phyloP scores from a whole-genome alignment of 1,140 invertebrate genomes.

The Babylonia areolata region DNA sequence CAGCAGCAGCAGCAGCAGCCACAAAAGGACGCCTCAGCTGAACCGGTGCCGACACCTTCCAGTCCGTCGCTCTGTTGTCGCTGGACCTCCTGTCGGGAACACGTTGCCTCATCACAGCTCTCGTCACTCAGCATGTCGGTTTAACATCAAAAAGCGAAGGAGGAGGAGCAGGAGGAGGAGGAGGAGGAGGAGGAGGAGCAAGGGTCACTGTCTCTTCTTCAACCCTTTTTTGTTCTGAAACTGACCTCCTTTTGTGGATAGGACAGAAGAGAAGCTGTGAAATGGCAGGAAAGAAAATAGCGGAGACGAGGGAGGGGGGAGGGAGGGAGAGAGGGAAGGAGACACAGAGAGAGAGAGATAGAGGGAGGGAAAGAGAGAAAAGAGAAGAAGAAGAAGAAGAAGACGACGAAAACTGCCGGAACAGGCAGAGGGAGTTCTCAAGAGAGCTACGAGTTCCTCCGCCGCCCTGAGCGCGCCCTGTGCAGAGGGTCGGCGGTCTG shows the following conservation, averaged over 20 bases:
- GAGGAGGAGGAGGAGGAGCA: too few species aligned
- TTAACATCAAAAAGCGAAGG: neutral
- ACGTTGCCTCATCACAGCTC: neutral
- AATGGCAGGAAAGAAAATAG: neutral
- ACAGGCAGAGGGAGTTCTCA: neutral
- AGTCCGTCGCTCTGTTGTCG: neutral
- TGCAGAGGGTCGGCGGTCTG: conserved; percentile 6
- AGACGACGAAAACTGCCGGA: neutral
- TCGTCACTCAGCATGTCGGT: neutral
- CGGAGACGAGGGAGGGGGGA: neutral
- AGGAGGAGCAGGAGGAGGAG: too few species aligned
- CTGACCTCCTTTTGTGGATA: neutral
- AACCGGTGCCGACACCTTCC: neutral
- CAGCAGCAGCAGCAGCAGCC: neutral
- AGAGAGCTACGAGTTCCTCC: conserved; percentile 8
- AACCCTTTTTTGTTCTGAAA: neutral
- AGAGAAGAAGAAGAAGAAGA: neutral
- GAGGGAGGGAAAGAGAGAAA: neutral
- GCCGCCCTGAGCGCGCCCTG: neutral
- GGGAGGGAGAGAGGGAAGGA: conserved; percentile 11
- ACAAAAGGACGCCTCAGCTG: neutral
- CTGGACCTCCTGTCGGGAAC: neutral
- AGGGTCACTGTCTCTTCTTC: neutral
- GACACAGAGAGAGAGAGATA: conserved; percentile 22
- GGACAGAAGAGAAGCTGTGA: neutral